Conservation (phyloP, 1,140 invertebrate species). For the Procambarus clarkii region DNA sequence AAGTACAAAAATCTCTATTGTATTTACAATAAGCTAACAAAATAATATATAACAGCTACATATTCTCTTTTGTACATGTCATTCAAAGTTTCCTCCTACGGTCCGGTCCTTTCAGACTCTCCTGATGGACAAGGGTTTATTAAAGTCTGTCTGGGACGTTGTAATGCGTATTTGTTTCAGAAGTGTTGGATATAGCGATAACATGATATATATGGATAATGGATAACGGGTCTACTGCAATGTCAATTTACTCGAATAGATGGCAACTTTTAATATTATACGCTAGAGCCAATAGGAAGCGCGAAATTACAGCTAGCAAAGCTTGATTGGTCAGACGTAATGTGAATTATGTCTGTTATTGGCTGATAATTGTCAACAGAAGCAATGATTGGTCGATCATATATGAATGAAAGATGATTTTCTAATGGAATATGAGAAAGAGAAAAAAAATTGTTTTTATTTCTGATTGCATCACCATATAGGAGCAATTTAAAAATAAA, state of each 20-base stretch:
- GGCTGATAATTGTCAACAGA: neutral
- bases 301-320: neutral
- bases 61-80: slow-evolving; percentile 6
- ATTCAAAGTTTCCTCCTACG: neutral
- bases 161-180: neutral
- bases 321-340: neutral
- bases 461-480: too few relatives aligned
- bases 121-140: neutral
- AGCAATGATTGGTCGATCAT: neutral
- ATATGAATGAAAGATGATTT: neutral
- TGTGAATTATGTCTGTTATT: neutral
- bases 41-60: slow-evolving; percentile 3
- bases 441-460: neutral
- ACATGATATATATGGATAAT: neutral
- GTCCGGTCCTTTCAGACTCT: neutral
- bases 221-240: neutral
- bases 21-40: neutral
- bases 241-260: neutral
- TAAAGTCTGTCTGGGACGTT: neutral
- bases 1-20: neutral
- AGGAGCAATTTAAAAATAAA: too few relatives aligned
- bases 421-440: neutral
- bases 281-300: neutral
- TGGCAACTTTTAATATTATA: neutral
- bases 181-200: neutral